phyloP scores from a whole-genome alignment of 2,113 vertebrate genomes.

The Chlorocebus sabaeus region DNA sequence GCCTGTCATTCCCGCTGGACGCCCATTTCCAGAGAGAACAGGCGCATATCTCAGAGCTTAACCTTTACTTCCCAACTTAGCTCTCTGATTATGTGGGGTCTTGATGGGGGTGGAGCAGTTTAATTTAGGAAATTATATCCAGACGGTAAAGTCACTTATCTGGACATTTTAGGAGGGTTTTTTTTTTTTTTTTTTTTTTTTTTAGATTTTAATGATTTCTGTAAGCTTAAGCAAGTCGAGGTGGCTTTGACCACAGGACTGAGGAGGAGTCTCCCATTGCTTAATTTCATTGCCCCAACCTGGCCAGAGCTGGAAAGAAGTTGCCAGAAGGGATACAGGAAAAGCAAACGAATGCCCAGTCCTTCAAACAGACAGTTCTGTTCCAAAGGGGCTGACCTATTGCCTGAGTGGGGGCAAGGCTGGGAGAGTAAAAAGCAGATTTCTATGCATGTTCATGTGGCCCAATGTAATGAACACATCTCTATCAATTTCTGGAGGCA shows the following conservation, averaged over 20 bases:
- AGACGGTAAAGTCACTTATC: neutral
- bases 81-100: neutral
- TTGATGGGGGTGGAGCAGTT: neutral
- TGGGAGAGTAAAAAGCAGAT: slow-evolving; percentile 56
- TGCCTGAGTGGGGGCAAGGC: slow-evolving; percentile 11
- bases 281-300: neutral
- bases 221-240: neutral
- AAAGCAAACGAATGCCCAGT: neutral
- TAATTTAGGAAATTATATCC: slow-evolving; percentile 16
- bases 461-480: slow-evolving; percentile 47
- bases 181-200: neutral
- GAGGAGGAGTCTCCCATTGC: neutral
- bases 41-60: neutral
- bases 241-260: neutral
- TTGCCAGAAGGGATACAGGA: slow-evolving; percentile 38
- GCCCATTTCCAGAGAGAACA: neutral
- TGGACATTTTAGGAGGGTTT: neutral
- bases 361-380: slow-evolving; percentile 7
- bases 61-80: fast-evolving
- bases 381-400: slow-evolving; percentile 57
- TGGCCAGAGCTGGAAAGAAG: slow-evolving; percentile 11
- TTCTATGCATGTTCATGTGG: slow-evolving; percentile 56
- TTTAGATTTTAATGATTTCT: neutral
- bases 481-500: slow-evolving; percentile 53
- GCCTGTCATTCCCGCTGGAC: neutral